Percentiles rank a stretch among this genome's conserved stretches.
These are phyloP conservation scores for Hemithea aestivaria DNA, from an alignment of 2,888 invertebrate species.

Conservation along the genomic window DNA sequence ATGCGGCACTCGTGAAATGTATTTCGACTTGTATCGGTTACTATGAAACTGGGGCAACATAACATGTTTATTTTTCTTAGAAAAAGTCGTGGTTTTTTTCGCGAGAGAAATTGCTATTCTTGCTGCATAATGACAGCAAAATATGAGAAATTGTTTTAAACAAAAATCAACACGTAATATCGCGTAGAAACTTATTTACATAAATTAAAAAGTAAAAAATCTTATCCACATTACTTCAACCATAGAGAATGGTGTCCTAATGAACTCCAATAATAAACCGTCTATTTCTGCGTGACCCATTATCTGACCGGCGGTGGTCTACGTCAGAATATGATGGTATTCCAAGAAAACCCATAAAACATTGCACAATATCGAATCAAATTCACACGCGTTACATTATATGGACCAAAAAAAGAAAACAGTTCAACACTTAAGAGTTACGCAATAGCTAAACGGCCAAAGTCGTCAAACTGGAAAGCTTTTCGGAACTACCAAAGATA, in stretches of 20 bases:
- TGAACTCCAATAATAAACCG: slow-evolving; percentile 57
- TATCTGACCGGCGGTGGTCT: slow-evolving; percentile 52
- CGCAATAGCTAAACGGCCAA: slow-evolving; percentile 42
- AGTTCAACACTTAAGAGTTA: slow-evolving; percentile 39
- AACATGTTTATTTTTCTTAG: slow-evolving; percentile 17
- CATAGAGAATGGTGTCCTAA: slow-evolving; percentile 52
- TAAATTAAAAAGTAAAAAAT: too few species aligned
- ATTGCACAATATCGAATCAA: slow-evolving; percentile 56
- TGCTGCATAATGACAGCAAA: too few species aligned
- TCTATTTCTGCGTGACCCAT: slow-evolving; percentile 68
- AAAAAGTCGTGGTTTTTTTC: too few species aligned
- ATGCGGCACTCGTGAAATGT: slow-evolving; percentile 46
- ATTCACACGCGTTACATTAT: slow-evolving; percentile 37
- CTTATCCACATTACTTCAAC: slow-evolving; percentile 41
- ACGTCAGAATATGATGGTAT: slow-evolving; percentile 47
- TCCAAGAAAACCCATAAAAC: slow-evolving; percentile 56
- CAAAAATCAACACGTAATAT: too few species aligned
- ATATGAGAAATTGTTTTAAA: too few species aligned
- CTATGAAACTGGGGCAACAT: slow-evolving; percentile 26
- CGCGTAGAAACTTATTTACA: too few species aligned
- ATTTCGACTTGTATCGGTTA: slow-evolving; percentile 48
- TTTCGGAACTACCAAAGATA: slow-evolving; percentile 51
- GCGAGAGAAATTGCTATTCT: too few species aligned
- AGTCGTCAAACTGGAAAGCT: slow-evolving; percentile 49
- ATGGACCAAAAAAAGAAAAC: slow-evolving; percentile 29